These are phyloP conservation scores for Xiphophorus hellerii DNA, from an alignment of 2,113 vertebrate species.

Conservation along the genomic window DNA sequence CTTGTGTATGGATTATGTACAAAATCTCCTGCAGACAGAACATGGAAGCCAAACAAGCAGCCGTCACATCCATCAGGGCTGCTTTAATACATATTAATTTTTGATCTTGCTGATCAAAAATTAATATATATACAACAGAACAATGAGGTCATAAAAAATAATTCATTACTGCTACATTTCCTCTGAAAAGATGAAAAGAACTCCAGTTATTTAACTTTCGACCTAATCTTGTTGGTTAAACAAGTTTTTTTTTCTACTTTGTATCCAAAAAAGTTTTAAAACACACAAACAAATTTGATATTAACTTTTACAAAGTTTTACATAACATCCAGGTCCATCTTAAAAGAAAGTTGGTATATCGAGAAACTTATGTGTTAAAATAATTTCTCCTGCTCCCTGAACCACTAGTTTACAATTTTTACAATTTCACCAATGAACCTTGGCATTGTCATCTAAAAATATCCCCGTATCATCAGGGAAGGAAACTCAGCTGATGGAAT, in stretches of 20 bases:
- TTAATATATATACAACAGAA: slow-evolving; percentile 15
- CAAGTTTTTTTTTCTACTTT: too few species aligned
- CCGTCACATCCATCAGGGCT: background rate
- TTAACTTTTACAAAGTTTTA: background rate
- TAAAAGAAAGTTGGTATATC: background rate
- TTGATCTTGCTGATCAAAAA: slow-evolving; percentile 22
- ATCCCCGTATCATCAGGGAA: too few species aligned
- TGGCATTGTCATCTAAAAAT: too few species aligned
- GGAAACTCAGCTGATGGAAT: too few species aligned
- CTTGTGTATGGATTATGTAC: background rate
- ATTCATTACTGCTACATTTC: slow-evolving; percentile 17
- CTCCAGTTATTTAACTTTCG: slow-evolving; percentile 1
- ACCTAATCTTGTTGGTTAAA: slow-evolving; percentile 1
- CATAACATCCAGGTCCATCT: background rate
- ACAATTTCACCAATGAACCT: too few species aligned
- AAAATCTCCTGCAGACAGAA: slow-evolving; percentile 1
- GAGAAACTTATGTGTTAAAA: too few species aligned
- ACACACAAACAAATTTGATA: background rate
- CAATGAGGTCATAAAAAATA: slow-evolving; percentile 25
- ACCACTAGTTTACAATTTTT: too few species aligned
- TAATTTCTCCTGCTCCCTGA: too few species aligned
- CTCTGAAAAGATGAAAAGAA: background rate
- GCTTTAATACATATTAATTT: too few species aligned
- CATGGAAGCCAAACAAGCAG: slow-evolving; percentile 1
- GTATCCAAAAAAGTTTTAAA: too few species aligned